A percentile compares a stretch with the other conserved stretches of the same genome.
Evolutionary conservation across 2,113 vertebrate species (phyloP).

Genomic region (Cynopterus brachyotis): DNA sequence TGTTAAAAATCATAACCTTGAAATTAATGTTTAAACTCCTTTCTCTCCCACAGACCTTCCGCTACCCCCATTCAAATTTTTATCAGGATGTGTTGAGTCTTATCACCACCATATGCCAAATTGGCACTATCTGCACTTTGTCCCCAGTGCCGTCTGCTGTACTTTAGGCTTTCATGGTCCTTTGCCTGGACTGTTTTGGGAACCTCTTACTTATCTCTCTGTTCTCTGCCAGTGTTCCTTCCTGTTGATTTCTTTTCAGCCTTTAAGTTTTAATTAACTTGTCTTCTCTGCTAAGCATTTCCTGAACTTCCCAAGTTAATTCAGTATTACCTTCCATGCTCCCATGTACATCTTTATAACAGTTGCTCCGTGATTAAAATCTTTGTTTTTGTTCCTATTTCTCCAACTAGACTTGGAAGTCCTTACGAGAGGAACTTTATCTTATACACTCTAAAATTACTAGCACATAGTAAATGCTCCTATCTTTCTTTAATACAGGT

Average conservation of each 20-base stretch:
- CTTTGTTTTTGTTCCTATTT: background rate
- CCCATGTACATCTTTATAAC: background rate
- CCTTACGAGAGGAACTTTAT: background rate
- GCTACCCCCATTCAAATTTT: background rate
- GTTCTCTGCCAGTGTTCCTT: background rate
- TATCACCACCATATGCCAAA: background rate
- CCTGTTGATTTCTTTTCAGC: background rate
- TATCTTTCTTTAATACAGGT: background rate
- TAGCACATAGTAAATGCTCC: background rate
- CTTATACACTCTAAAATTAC: background rate
- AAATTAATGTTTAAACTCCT: background rate
- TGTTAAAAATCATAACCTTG: background rate
- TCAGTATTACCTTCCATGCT: background rate
- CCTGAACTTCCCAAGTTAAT: background rate
- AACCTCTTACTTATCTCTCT: background rate
- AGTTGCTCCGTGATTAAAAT: background rate
- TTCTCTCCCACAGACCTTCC: background rate
- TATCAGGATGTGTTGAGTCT: background rate
- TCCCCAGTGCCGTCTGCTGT: background rate
- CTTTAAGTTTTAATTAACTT: background rate
- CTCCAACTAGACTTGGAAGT: background rate
- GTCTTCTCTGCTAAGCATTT: background rate
- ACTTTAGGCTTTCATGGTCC: background rate
- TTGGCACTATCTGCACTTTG: background rate
- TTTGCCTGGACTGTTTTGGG: background rate